Base-by-base conservation (phyloP, 1,140 invertebrate species). In the Drosophila setifemur region DNA sequence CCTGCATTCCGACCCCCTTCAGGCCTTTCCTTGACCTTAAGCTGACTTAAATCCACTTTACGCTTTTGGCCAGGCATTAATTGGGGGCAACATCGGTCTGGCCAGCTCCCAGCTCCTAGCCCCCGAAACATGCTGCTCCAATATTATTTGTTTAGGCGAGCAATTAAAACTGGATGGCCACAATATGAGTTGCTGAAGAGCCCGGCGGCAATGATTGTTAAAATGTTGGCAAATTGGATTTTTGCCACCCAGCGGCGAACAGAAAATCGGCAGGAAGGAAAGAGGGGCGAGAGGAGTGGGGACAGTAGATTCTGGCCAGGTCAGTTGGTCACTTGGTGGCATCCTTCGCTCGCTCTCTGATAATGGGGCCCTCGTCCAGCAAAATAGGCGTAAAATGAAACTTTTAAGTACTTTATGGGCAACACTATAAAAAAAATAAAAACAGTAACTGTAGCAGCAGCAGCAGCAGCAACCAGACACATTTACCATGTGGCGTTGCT, bases 321-420 rank as follows among this genome's bases (percentile, higher is more conserved):
- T 28, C 50, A 45, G 37, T 60, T 58, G 53, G 55, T 73, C 70
- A 73, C 69, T 63, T 53, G 44, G 40, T 53, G 73, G 73, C 44
- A 16, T 21, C 45, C 26, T 42, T 49, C 43, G 40, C 42, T 40
- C 61, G 54, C 31, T 49, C 55, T 47, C 28, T 53, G 73, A 88
- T 88, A 87, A 85, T 88, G 74, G 83, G 54, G 31, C 67, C 52
- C 50, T 79, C 66, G 55, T 42, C 57, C 63, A 68, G 48, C 67
- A 73, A 88, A 88, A 88, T 88, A 88, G 83, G 83, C 83, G 85
- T 88, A 88, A 88, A 88, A 88, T 88, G 74, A 88, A 88, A 88
- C 83, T 88, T 88, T 88, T 88, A 88, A 88, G 83, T 78, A 88
- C 83, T 88, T 88, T 88, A 88, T 70, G 74, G 85, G 42, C 78